These are phyloP conservation scores for Thermophis baileyi DNA, from an alignment of 2,113 vertebrate species.

Conservation along the genomic window DNA sequence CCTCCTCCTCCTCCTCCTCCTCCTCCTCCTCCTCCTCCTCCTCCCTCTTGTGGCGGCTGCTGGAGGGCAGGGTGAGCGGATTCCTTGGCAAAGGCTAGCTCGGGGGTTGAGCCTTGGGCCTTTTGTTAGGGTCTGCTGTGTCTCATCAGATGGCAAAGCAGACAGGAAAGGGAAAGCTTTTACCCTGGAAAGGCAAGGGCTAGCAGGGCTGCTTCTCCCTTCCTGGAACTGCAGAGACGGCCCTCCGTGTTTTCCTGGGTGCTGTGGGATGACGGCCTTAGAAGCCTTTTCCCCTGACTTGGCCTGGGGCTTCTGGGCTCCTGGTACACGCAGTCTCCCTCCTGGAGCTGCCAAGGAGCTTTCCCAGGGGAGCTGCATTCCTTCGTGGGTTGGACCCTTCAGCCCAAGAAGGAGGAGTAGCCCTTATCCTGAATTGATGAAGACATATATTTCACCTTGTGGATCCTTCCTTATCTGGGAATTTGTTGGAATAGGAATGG, in stretches of 20 bases:
- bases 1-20: too few species aligned
- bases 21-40: background rate
- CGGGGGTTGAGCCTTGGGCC: background rate
- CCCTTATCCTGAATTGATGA: background rate
- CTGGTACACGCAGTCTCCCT: background rate
- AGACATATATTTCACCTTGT: background rate
- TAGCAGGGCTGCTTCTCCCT: background rate
- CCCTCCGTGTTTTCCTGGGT: background rate
- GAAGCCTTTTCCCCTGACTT: background rate
- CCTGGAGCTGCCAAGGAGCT: background rate
- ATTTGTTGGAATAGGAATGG: background rate
- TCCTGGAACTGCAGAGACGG: background rate
- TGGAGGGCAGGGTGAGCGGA: background rate
- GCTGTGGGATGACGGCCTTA: background rate
- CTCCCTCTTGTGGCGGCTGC: background rate
- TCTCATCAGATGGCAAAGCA: slow-evolving; percentile 63
- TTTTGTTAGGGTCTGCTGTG: slow-evolving; percentile 48
- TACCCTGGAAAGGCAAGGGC: too few species aligned
- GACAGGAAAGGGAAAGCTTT: background rate
- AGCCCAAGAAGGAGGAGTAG: background rate
- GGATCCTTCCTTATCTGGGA: background rate
- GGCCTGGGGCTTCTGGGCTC: background rate
- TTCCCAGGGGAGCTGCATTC: background rate
- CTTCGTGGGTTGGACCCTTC: background rate
- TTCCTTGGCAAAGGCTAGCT: background rate